Evolutionary conservation across 2,797 vertebrate species (phyloP), one percentile per base, ranked within the genome.

Genomic region (Psittacula derbiana): DNA sequence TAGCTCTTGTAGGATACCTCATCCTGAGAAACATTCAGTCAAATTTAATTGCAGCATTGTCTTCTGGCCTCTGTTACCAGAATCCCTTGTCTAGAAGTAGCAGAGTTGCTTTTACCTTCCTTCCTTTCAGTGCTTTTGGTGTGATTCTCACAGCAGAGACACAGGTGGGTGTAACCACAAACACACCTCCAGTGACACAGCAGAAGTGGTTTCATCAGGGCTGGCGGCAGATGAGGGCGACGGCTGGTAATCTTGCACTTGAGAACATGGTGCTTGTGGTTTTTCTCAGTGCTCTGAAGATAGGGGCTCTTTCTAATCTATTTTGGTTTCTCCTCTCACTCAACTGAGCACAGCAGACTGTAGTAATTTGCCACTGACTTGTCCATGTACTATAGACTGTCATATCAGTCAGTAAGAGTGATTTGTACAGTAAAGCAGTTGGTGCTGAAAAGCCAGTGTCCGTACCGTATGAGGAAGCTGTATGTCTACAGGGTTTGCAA

Each of bases 401-500:
- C 23, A 2, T 13, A 25, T 52, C 55, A 16, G 12, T 24, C 31
- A 31, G 18, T 40, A 33, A 64, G 43, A 86, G 66, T 36, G 71
- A 53, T 80, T 52, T 55, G 46, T 66, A 49, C 5, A 72, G 62
- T 50, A 82, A 53, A 87, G 85, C 66, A 70, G 24, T 33, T 38
- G 36, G 36, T 5, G 8, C 52, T 76, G 81, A 75, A 74, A 41
- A 46, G 31, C 17, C 57, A 53, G 28, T 40, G 27, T 61, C 57
- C 0, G 0, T 27, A 27, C 16, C 1, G 2, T 8, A 6, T 7
- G 18, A 79, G 52, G 60, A 91, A 87, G 50, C 17, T 70, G 14
- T 44, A 27, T 70, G 80, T 94, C 58, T 21, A 41, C 17, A 31
- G 3, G 3, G 21, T 41, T 84, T 81, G 21, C 10, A 0, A 21